Evolutionary conservation across 1,140 invertebrate species (phyloP), one percentile per base, ranked within the genome.

Genomic region (Solen grandis): DNA sequence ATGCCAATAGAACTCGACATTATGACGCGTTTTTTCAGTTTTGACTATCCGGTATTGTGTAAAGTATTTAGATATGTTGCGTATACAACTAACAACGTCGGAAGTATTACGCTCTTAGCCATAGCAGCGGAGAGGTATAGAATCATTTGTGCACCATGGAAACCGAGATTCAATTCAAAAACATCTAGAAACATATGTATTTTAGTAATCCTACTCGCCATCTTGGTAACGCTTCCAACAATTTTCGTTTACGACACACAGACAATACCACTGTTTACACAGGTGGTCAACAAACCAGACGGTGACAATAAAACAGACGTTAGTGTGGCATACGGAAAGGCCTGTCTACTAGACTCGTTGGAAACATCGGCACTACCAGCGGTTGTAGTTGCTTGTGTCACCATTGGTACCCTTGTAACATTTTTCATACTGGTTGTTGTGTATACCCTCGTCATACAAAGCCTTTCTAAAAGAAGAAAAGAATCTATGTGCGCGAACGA

Each of bases 1-100:
- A 70, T 70, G 68, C 50, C 68, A 57, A 57, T 25, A 35, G 68
- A 70, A 52, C 68, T 70, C 5, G 68, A n/a, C 13, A 70, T 70
- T 19, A 70, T 70, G 68, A 70, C 41, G 5, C 5, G 50, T 19
- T 70, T 70, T 22, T 70, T 57, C 22, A n/a, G 35, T 10, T 70
- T 29, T 50, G 68, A 70, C 38, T n/a, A 55, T n/a, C n/a, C 19
- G 22, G 55, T 29, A 33, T 5, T 57, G 46, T 70, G 68, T 52
- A 70, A 70, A 22, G 55, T n/a, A 1, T 55, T 70, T 22, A 8
- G 68, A 16, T 70, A 16, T 50, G 55, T 70, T 57, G 4, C 68
- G 2, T 70, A 70, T 36, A 55, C 14, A 2, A 46, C 38, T 16
- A 70, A 38, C 41, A 70, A 70, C 38, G 25, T 70, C 36, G 33